Base-by-base conservation (phyloP, 2,888 invertebrate species). In the Drosophila anceps region DNA sequence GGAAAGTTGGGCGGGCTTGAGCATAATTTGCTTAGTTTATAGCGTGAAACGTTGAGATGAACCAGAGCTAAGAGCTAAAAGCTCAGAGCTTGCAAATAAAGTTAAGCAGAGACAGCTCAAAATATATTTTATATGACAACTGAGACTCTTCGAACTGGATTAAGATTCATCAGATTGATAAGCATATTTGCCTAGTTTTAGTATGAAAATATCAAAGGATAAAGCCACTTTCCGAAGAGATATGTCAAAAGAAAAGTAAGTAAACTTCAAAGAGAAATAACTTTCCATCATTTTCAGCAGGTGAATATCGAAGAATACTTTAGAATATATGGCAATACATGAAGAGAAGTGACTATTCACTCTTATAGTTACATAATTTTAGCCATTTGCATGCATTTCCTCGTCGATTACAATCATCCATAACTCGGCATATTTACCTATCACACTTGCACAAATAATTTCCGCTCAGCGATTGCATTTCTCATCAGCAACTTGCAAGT, bases 401-500 rank as follows among this genome's bases (percentile, higher is more conserved):
- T 18, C 4, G 18, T 18, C 39, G 4, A 46, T n/a, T 24, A 15
- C 15, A 24, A 27, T 18, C 18, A 29, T 0, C 35, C 46, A 29
- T 46, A 37, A 5, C n/a, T 37, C 3, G 13, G 9, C 20, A 12
- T 41, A 43, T 41, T 61, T 44, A 41, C 37, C 29, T 41, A 29
- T 29, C 1, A 41, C 67, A 66, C 69, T 20, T 57, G 64, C 44
- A 46, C 35, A 18, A 54, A 39, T 35, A 44, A 12, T 10, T 65
- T n/a, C 15, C 20, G 15, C 31, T 41, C 31, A 18, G 1, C 15
- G 39, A 46, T 58, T 53, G 46, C 41, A 24, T n/a, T 73, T 69
- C 51, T 48, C 31, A 4, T 33, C 33, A 43, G 18, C 39, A 27
- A 31, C 12, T 37, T 18, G 46, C 55, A 69, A 74, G n/a, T 64